phyloP scores from a whole-genome alignment of 2,888 invertebrate species.

The Cremastinae sp. region DNA sequence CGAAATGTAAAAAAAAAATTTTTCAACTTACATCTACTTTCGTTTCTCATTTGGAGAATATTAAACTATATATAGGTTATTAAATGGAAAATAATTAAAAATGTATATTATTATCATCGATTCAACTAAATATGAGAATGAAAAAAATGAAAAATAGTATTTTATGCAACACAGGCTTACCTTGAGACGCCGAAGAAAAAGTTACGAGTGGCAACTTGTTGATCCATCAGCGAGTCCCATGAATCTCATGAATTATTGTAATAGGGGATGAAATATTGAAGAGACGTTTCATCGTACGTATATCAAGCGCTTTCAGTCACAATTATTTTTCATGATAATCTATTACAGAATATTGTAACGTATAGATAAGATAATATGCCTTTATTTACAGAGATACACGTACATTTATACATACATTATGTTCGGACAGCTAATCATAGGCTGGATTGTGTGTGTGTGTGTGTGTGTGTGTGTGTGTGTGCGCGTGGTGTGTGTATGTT shows the following conservation, averaged over 20 bases:
- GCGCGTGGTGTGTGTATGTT: no score
- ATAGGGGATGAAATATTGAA: slow-evolving; percentile 26
- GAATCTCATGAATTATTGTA: slow-evolving; percentile 6
- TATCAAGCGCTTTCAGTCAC: background rate
- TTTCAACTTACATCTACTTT: no score
- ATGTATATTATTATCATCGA: no score
- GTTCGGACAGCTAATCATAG: slow-evolving; percentile 66
- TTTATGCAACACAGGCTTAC: no score
- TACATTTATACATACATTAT: slow-evolving; percentile 70
- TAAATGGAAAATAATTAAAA: no score
- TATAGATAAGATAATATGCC: slow-evolving; percentile 69
- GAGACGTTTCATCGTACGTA: background rate
- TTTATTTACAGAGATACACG: slow-evolving; percentile 73
- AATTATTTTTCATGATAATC: background rate
- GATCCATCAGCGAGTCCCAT: slow-evolving; percentile 28
- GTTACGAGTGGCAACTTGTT: slow-evolving; percentile 49
- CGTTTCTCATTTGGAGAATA: no score
- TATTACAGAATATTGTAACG: slow-evolving; percentile 57
- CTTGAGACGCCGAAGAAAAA: slow-evolving; percentile 24
- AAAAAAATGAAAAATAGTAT: no score
- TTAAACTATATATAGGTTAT: no score
- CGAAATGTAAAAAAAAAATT: no score
- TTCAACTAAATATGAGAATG: no score
- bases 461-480: no score
- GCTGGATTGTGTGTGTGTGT: slow-evolving; percentile 56